Evolutionary conservation across 1,140 invertebrate genomes (phyloP).

Genomic region (Scaptomyza pallida): DNA sequence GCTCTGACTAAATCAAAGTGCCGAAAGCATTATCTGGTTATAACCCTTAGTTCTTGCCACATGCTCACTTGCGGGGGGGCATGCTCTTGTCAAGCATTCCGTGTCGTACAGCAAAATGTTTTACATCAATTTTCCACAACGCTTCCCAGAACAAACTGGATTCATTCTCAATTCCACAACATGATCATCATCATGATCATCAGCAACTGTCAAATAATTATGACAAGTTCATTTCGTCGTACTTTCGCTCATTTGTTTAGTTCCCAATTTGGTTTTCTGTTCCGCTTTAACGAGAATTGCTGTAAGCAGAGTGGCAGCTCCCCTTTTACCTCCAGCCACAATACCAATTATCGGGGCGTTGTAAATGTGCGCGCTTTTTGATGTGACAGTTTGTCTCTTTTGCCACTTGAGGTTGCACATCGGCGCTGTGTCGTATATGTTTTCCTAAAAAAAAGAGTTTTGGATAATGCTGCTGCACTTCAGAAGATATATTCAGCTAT

Average conservation of each 20-base stretch:
- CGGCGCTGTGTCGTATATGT: constrained; percentile 34
- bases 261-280: constrained; percentile 43
- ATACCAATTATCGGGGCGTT: constrained; percentile 75
- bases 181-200: constrained; percentile 52
- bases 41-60: constrained; percentile 1
- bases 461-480: constrained; percentile 24
- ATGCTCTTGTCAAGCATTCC: constrained; percentile 21
- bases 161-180: background rate
- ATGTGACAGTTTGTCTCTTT: constrained; percentile 75
- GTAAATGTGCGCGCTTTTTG: constrained; percentile 72
- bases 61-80: constrained; percentile 21
- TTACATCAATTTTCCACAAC: constrained; percentile 65
- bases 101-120: constrained; percentile 58
- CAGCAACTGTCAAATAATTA: constrained; percentile 77
- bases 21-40: constrained; percentile 29
- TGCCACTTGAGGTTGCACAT: constrained; percentile 27
- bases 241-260: constrained; percentile 78
- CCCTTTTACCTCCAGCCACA: background rate
- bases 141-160: constrained; percentile 47
- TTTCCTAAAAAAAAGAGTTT: constrained; percentile 20
- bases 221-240: constrained; percentile 80
- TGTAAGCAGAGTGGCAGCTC: constrained; percentile 54
- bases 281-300: constrained; percentile 65
- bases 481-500: background rate
- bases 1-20: constrained; percentile 64